Base-by-base conservation (phyloP, 2,888 invertebrate genomes). In the Alsophila aescularia region DNA sequence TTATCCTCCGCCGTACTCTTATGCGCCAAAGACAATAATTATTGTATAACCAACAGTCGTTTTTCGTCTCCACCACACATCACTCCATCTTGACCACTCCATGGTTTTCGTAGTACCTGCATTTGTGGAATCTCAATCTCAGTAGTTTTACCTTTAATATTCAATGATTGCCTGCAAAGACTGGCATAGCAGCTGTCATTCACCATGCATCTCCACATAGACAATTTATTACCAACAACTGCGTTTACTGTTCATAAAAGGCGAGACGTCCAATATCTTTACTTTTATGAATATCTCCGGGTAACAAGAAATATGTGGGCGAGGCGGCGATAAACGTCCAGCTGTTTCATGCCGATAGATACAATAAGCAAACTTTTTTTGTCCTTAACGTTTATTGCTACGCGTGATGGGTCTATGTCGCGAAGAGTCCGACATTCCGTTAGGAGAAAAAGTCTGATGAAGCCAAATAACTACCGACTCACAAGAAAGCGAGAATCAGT, bases 281-380 rank as follows among this genome's bases (percentile, higher is more conserved):
- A 52, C 52, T 62, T 75, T 69, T 69, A 74, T 72, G 71, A 70
- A 65, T 69, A 73, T 62, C 59, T 67, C 57, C 60, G 60, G 56
- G 60, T 59, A 56, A 56, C 54, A 61, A 63, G 69, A 66, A 72
- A 76, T 75, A 71, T 69, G 66, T 70, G 74, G 77, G 75, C 52
- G 70, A 66, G 80, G 65, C 39, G 62, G 65, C 66, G 63, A 61
- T 79, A 73, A 78, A 73, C 51, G 40, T 73, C 79, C 81, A 78
- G 77, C 82, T 80, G 82, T 62, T 79, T 76, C 65, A 77, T 71
- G 56, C 48, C 47, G 64, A 69, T 69, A 70, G 66, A 67, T 65
- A 67, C 66, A 73, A 75, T 73, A 67, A 69, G 62, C 62, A 55
- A 52, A 53, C 41, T 71, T 73, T 76, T 44, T 78, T 77, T 74